These are phyloP conservation scores for Morpho deidamia DNA, from an alignment of 2,888 invertebrate genomes.

Conservation along the genomic window DNA sequence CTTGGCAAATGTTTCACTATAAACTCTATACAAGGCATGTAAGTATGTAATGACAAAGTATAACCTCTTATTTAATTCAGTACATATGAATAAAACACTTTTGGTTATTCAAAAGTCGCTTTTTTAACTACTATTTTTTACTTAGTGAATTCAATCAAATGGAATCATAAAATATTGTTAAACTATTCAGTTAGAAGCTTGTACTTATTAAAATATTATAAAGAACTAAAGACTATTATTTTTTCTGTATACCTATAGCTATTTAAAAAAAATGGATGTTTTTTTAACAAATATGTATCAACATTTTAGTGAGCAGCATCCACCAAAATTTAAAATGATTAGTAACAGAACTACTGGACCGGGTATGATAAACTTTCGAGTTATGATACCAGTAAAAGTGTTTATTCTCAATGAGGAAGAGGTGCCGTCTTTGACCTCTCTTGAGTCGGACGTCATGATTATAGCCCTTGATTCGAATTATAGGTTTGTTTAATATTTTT, in stretches of 20 bases:
- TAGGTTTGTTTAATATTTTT: conserved; percentile 39
- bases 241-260: no score
- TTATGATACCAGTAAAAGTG: conserved; percentile 74
- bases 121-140: no score
- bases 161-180: no score
- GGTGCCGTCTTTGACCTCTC: conserved; percentile 83
- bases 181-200: no score
- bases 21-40: conserved; percentile 81
- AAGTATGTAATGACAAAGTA: background rate
- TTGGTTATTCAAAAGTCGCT: no score
- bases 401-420: conserved; percentile 83
- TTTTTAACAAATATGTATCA: background rate
- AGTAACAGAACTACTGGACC: conserved; percentile 82
- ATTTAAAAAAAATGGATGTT: no score
- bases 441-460: conserved; percentile 80
- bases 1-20: conserved; percentile 82
- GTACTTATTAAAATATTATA: no score
- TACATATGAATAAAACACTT: no score
- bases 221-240: no score
- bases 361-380: conserved; percentile 75
- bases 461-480: conserved; percentile 78
- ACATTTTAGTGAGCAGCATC: conserved; percentile 51
- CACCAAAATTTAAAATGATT: conserved; percentile 74
- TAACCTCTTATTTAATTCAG: no score
- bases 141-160: background rate